Evolutionary conservation across 2,113 vertebrate genomes (phyloP).

Genomic region (Sardina pilchardus): DNA sequence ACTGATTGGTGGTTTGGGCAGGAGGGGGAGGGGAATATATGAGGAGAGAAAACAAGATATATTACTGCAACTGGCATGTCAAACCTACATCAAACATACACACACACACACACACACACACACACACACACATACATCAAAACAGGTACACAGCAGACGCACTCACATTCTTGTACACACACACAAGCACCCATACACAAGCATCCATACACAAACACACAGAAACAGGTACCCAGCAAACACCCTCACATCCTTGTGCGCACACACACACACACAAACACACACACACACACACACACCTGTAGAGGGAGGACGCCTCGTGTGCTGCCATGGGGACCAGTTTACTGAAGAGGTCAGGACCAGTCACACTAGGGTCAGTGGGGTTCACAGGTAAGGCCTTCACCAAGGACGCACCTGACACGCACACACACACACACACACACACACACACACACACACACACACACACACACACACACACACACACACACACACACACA

Average conservation of each 20-base stretch:
- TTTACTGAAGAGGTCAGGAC: conserved; percentile 92
- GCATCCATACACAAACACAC: too few species aligned
- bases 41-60: background rate
- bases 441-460: background rate
- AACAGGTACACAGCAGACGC: background rate
- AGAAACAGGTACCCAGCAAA: background rate
- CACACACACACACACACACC: conserved; percentile 62
- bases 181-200: background rate
- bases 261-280: background rate
- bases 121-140: background rate
- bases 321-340: conserved; percentile 96
- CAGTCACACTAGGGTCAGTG: conserved; percentile 89
- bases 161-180: background rate
- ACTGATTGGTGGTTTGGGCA: conserved; percentile 60
- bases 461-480: background rate
- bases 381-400: conserved; percentile 94
- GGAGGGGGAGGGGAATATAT: background rate
- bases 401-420: conserved; percentile 86
- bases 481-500: too few species aligned
- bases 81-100: background rate
- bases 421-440: background rate
- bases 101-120: background rate
- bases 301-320: conserved; percentile 93
- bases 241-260: background rate
- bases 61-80: background rate